Evolutionary conservation across 1,140 invertebrate genomes (phyloP).

Genomic region (Zaprionus davidi): DNA sequence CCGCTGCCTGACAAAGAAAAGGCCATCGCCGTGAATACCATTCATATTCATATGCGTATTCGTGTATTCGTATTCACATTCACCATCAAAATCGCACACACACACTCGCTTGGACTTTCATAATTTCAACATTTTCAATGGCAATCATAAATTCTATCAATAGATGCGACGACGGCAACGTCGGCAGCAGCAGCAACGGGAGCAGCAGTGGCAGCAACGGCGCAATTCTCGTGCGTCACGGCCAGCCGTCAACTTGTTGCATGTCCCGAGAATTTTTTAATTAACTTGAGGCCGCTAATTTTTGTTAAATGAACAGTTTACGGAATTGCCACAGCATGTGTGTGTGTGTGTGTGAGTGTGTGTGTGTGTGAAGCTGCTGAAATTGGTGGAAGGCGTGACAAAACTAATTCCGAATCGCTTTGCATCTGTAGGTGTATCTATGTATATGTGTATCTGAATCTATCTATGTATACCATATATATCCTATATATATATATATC

Average conservation of each 20-base stretch:
- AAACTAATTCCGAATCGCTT: slow-evolving; percentile 23
- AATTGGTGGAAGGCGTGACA: slow-evolving; percentile 26
- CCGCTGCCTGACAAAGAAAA: slow-evolving; percentile 34
- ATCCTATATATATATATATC: no score
- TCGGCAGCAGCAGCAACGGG: slow-evolving; percentile 2
- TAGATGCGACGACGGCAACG: slow-evolving; percentile 22
- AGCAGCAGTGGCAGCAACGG: neutral
- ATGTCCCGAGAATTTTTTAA: slow-evolving; percentile 55
- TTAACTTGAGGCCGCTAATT: slow-evolving; percentile 57
- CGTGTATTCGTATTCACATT: neutral
- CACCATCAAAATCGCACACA: neutral
- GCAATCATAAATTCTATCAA: slow-evolving; percentile 75
- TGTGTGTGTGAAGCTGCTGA: neutral
- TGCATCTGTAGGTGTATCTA: neutral
- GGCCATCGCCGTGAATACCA: slow-evolving; percentile 33
- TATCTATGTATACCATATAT: no score
- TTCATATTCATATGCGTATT: slow-evolving; percentile 9
- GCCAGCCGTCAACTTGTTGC: slow-evolving; percentile 79
- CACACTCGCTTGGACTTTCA: slow-evolving; percentile 35
- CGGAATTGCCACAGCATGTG: slow-evolving; percentile 22
- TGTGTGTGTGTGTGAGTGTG: neutral
- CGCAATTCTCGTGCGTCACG: slow-evolving; percentile 64
- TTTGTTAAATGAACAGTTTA: slow-evolving; percentile 33
- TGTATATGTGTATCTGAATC: no score
- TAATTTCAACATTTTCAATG: slow-evolving; percentile 64